Evolutionary conservation across 2,113 vertebrate species (phyloP).

Genomic region (Nesogale talazaci): DNA sequence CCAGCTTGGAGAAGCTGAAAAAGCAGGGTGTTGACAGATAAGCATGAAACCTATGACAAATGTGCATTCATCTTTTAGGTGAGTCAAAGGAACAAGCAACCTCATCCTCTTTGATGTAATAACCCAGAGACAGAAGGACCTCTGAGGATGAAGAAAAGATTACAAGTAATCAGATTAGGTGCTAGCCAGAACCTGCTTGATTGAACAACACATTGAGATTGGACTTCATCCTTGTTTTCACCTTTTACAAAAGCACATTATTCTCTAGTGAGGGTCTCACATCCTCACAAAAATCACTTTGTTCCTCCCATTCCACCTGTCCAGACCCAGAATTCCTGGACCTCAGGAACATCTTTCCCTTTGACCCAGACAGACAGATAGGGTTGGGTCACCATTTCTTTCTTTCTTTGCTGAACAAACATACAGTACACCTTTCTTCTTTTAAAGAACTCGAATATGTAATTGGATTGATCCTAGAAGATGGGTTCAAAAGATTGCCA

Average conservation of each 20-base stretch:
- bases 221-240: rapidly evolving
- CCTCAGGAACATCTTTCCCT: too few relatives aligned
- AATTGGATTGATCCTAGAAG: background rate
- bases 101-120: too few relatives aligned
- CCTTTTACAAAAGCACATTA: background rate
- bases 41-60: background rate
- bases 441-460: background rate
- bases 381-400: background rate
- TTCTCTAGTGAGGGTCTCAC: background rate
- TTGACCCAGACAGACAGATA: background rate
- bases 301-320: background rate
- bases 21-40: background rate
- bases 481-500: background rate
- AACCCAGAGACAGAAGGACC: background rate
- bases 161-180: background rate
- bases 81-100: background rate
- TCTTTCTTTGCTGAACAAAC: background rate
- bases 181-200: background rate
- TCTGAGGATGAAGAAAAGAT: background rate
- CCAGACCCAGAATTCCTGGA: background rate
- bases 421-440: background rate
- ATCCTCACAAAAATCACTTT: background rate
- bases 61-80: background rate
- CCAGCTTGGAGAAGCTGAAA: too few relatives aligned
- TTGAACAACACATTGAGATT: background rate